Evolutionary conservation across 2,797 vertebrate genomes (phyloP).

Genomic region (Sorex maritimensis): DNA sequence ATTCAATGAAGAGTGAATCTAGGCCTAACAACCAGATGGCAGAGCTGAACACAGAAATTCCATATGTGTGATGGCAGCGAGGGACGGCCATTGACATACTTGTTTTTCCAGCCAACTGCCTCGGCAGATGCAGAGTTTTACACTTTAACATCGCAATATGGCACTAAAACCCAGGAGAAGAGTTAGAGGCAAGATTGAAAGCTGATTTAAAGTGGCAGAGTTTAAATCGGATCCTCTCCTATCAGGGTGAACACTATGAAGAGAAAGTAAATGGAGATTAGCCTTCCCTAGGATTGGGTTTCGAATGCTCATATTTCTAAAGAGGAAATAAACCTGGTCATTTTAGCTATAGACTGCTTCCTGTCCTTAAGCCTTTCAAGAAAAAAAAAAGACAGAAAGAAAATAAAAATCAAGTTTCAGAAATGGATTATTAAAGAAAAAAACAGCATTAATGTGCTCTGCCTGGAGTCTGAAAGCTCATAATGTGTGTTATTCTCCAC

Average conservation of each 20-base stretch:
- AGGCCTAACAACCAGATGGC: constrained; percentile 90
- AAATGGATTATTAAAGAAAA: constrained; percentile 62
- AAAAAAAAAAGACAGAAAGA: constrained; percentile 46
- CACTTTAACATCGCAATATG: constrained; percentile 92
- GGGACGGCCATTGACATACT: constrained; percentile 90
- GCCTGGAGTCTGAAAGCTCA: neutral
- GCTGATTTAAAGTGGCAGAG: constrained; percentile 88
- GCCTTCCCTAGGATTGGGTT: neutral
- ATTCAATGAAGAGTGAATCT: constrained; percentile 89
- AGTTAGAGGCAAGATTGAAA: constrained; percentile 85
- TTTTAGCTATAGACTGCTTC: neutral
- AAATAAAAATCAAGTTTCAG: constrained; percentile 61
- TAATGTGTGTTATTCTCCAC: constrained; percentile 63
- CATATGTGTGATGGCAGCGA: constrained; percentile 91
- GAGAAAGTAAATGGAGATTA: neutral
- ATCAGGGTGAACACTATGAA: constrained; percentile 31
- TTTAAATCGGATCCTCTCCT: constrained; percentile 72
- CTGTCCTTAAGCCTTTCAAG: neutral
- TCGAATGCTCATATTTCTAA: constrained; percentile 41
- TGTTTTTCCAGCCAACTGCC: constrained; percentile 92
- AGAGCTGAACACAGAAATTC: constrained; percentile 91
- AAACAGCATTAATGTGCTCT: neutral
- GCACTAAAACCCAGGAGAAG: constrained; percentile 89
- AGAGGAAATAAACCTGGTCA: neutral
- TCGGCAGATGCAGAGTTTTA: constrained; percentile 92